Evolutionary conservation across 2,113 vertebrate species (phyloP).

Genomic region (Oreochromis niloticus): DNA sequence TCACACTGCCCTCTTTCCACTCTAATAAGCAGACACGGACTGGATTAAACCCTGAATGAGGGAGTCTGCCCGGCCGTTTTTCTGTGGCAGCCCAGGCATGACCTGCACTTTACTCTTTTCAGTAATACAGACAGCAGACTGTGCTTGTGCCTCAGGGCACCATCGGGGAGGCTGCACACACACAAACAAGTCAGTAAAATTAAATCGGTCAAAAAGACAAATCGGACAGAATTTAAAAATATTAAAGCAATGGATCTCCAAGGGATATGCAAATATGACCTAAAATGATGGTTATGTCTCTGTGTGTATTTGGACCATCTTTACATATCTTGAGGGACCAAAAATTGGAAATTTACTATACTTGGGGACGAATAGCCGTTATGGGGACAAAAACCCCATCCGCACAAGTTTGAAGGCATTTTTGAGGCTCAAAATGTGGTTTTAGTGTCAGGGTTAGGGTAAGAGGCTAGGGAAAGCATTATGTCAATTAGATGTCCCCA

Average conservation of each 20-base stretch:
- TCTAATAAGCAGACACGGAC: conserved; percentile 52
- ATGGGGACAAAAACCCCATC: not conserved
- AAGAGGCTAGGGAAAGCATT: rapidly evolving
- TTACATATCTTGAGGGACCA: rapidly evolving
- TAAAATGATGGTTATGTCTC: not conserved
- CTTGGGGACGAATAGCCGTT: rapidly evolving
- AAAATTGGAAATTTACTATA: not conserved
- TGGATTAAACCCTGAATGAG: conserved; percentile 37
- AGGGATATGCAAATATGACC: not conserved
- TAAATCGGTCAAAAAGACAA: not conserved
- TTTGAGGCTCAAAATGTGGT: not conserved
- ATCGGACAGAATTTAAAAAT: not conserved
- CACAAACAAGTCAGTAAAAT: not conserved
- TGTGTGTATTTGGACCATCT: not conserved
- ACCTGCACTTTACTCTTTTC: conserved; percentile 49
- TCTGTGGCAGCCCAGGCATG: conserved; percentile 52
- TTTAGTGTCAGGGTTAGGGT: not conserved
- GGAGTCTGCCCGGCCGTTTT: conserved; percentile 14
- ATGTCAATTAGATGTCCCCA: rapidly evolving
- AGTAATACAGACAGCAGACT: conserved; percentile 51
- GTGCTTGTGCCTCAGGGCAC: conserved; percentile 16
- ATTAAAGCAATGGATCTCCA: not conserved
- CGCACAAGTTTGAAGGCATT: rapidly evolving
- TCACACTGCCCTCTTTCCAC: conserved; percentile 46
- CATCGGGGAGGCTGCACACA: not conserved